Base-by-base conservation (phyloP, 2,113 vertebrate genomes). In the Sporophila hypoxantha region DNA sequence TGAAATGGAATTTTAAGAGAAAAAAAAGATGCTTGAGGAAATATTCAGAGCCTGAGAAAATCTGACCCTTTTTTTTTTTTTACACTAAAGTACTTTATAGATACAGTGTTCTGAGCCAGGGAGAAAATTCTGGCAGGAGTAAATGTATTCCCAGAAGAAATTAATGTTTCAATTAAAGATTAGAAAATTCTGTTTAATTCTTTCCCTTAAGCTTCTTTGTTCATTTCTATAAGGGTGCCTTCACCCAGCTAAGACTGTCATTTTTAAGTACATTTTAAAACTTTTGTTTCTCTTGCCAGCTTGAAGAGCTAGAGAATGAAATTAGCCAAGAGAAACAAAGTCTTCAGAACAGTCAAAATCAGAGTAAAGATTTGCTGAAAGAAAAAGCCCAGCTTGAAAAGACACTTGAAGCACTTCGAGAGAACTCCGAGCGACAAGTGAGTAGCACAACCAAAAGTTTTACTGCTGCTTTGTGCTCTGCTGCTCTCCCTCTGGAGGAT, bases 341-440 rank as follows among this genome's bases (percentile, higher is more conserved):
- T 79, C 97, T 99, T 80, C 97, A 97, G 89, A 98, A 97, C 64
- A 97, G 98, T 20, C 98, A 99, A 88, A 97, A 96, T 60, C 97
- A 99, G 92, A 98, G 97, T 79, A 98, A 98, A 30, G 99, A 99
- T 95, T 96, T 99, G 96, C 97, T 98, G 98, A 99, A 99, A 95
- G 99, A 99, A 90, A 99, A 99, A 93, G 97, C 97, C 41, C 97
- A 99, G 82, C 98, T 99, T 95, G 98, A 99, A 97, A 99, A 98
- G 93, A 98, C 98, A 17, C 97, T 99, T 84, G 98, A 99, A 96
- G 97, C 97, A 5, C 97, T 99, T 52, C 94, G 96, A 84, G 99
- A 99, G 96, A 99, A 99, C 96, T 98, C 98, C 0, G 99, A 99
- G 87, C 97, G 98, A 97, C 99, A 99, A 98, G 99, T 99, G 95